Evolutionary conservation across 1,140 invertebrate genomes (phyloP), one percentile per base, ranked within the genome.

Genomic region (Helicoverpa zea): DNA sequence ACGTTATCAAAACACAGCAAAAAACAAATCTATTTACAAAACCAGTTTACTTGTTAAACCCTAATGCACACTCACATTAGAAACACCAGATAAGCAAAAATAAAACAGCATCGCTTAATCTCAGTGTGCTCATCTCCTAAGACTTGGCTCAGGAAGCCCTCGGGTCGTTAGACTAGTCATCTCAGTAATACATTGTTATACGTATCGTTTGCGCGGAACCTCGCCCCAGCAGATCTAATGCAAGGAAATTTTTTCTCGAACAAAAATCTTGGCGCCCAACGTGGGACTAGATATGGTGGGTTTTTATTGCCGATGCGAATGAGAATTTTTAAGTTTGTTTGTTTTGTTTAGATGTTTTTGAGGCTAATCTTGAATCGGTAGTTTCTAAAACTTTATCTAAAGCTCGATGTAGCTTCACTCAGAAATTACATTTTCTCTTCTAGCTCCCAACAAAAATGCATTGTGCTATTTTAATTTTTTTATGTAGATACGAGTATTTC

Each of bases 181-280:
- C 51, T 52, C 47, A 70, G 66, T 70, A 52, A 52, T 49, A 70
- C 66, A 68, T 68, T 68, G 64, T 68, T 51, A 49, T 68, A 68
- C 49, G 16, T 68, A 68, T 68, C n/a, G 64, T n/a, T 23, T 49
- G 43, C 43, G 23, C 11, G 64, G 43, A 78, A 64, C 75, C 75
- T 77, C 49, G 43, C 49, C 54, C 35, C 35, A 43, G 35, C 52
- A 14, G 59, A 75, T 47, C 52, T 59, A 75, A 75, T 58, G n/a
- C 72, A 35, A 47, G 54, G 5, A 30, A 30, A 43, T 75, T 58
- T 59, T 52, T 59, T 52, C 18, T 5, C 29, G 59, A 13, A 14
- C 47, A 29, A 10, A 14, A 70, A 70, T 47, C 63, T 66, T 52
- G 66, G 64, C 35, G 64, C 64, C 64, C 64, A 68, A 23, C 64